phyloP scores from a whole-genome alignment of 2,113 vertebrate genomes.

The Rhagologus leucostigma region DNA sequence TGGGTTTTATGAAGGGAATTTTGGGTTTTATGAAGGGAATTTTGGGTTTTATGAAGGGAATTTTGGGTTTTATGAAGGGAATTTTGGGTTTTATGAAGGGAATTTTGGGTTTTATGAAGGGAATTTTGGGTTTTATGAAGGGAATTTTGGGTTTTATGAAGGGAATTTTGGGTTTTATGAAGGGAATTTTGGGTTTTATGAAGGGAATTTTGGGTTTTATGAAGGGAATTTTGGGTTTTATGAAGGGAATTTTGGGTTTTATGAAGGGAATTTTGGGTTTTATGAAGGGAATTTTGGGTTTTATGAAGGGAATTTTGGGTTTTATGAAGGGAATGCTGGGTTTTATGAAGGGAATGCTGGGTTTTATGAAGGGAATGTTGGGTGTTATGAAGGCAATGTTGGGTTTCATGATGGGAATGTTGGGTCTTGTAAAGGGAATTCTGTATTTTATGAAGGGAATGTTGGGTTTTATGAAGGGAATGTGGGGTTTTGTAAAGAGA shows the following conservation, averaged over 20 bases:
- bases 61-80: not conserved
- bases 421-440: no score
- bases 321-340: no score
- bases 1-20: not conserved
- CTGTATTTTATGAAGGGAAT: no score
- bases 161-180: no score
- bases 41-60: not conserved
- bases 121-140: not conserved
- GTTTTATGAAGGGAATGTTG: not conserved
- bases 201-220: fast-evolving
- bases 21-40: not conserved
- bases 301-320: no score
- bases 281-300: no score
- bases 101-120: fast-evolving
- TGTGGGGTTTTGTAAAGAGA: not conserved
- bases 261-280: not conserved
- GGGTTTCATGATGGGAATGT: not conserved
- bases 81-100: not conserved
- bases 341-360: not conserved
- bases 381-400: no score
- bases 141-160: not conserved
- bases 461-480: no score
- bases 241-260: not conserved
- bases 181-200: no score
- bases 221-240: not conserved